Evolutionary conservation across 2,888 invertebrate species (phyloP).

Genomic region (Myopa testacea): DNA sequence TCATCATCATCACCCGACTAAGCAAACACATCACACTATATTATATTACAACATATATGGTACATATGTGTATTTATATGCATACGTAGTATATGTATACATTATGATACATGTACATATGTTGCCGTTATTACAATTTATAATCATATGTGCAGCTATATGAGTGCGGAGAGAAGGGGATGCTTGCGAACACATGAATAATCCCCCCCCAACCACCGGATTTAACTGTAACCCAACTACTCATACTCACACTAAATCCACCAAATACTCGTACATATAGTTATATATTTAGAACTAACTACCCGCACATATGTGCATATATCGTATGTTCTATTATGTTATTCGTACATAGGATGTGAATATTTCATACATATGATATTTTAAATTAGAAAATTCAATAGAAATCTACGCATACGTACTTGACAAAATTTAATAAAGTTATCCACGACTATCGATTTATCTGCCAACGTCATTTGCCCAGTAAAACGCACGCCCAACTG

Average conservation of each 20-base stretch:
- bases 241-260: neutral
- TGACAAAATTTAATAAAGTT: slow-evolving; percentile 68
- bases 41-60: slow-evolving; percentile 24
- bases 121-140: slow-evolving; percentile 61
- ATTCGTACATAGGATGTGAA: slow-evolving; percentile 54
- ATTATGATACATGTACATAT: slow-evolving; percentile 48
- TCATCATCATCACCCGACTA: too few relatives aligned
- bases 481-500: slow-evolving; percentile 67
- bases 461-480: slow-evolving; percentile 67
- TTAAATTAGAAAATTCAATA: slow-evolving; percentile 45
- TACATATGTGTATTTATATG: slow-evolving; percentile 39
- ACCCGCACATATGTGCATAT: neutral
- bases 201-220: too few relatives aligned
- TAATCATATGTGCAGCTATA: slow-evolving; percentile 57
- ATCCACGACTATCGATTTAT: slow-evolving; percentile 68
- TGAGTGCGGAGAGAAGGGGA: slow-evolving; percentile 40
- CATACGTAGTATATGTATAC: too few relatives aligned
- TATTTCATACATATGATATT: slow-evolving; percentile 54
- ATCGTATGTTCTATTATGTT: neutral
- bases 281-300: slow-evolving; percentile 10
- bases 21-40: slow-evolving; percentile 28
- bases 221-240: too few relatives aligned
- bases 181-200: too few relatives aligned
- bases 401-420: slow-evolving; percentile 53
- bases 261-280: slow-evolving; percentile 4